Percentiles rank a stretch among this genome's conserved stretches.
phyloP scores from a whole-genome alignment of 1,140 invertebrate species.

The Drosophila ironensis region DNA sequence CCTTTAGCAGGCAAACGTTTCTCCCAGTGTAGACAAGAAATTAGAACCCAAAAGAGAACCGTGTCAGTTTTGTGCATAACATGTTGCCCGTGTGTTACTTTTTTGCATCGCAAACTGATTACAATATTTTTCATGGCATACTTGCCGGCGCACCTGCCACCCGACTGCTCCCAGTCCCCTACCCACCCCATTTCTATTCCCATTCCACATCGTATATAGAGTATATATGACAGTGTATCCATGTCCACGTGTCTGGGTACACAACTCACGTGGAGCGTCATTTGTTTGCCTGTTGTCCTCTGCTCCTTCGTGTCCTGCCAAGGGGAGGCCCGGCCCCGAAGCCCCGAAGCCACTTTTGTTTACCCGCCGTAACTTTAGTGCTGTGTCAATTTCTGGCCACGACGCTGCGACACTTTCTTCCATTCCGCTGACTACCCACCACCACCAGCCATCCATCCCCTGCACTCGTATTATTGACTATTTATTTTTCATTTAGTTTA shows the following conservation, averaged over 20 bases:
- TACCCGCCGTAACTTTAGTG: slow-evolving; percentile 43
- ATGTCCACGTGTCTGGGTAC: slow-evolving; percentile 17
- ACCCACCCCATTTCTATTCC: not conserved
- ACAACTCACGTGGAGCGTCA: slow-evolving; percentile 19
- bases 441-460: too few relatives aligned
- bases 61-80: not conserved
- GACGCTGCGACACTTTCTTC: slow-evolving; percentile 41
- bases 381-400: slow-evolving; percentile 51
- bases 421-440: not conserved
- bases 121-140: slow-evolving; percentile 58
- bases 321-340: not conserved
- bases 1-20: not conserved
- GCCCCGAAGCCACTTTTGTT: slow-evolving; percentile 36
- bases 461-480: slow-evolving; percentile 37
- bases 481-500: slow-evolving; percentile 77
- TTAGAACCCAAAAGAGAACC: not conserved
- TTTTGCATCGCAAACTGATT: slow-evolving; percentile 56
- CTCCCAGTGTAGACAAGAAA: not conserved
- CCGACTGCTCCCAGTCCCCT: too few relatives aligned
- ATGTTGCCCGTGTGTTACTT: slow-evolving; percentile 5
- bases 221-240: slow-evolving; percentile 10
- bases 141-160: slow-evolving; percentile 37
- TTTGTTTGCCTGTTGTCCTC: slow-evolving; percentile 48
- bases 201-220: slow-evolving; percentile 6
- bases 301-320: slow-evolving; percentile 19